Percentiles rank a stretch among this genome's conserved stretches.
Evolutionary conservation across 2,888 invertebrate genomes (phyloP).

Genomic region (Hirtodrosophila confusa): DNA sequence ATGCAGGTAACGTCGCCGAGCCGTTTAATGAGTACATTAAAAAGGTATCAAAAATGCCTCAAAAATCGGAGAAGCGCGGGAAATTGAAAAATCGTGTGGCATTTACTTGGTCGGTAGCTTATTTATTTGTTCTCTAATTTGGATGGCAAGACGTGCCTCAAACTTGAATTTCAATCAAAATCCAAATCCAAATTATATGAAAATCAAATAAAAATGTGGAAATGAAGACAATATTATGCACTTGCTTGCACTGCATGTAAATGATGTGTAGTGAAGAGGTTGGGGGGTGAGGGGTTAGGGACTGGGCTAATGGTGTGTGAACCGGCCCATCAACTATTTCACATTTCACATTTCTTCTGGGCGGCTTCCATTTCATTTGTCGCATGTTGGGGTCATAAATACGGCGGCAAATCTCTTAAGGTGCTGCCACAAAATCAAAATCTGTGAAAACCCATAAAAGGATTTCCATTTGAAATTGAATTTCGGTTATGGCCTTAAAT

Average conservation of each 20-base stretch:
- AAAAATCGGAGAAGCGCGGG: slow-evolving; percentile 37
- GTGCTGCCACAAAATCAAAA: slow-evolving; percentile 14
- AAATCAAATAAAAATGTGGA: slow-evolving; percentile 70
- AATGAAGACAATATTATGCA: slow-evolving; percentile 40
- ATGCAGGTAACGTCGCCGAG: slow-evolving; percentile 42
- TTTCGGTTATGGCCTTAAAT: slow-evolving; percentile 51
- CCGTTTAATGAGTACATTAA: slow-evolving; percentile 68
- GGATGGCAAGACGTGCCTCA: slow-evolving; percentile 63
- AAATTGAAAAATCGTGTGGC: slow-evolving; percentile 40
- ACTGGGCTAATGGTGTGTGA: slow-evolving; percentile 60
- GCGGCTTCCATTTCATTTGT: slow-evolving; percentile 36
- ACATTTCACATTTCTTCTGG: slow-evolving; percentile 45
- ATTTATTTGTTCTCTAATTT: slow-evolving; percentile 43
- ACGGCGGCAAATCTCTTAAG: slow-evolving; percentile 45
- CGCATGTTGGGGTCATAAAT: slow-evolving; percentile 38
- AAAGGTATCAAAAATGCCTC: slow-evolving; percentile 65
- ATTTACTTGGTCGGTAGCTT: slow-evolving; percentile 6
- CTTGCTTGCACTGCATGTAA: slow-evolving; percentile 51
- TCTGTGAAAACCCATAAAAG: slow-evolving; percentile 45
- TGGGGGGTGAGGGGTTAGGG: neutral
- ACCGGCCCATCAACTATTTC: slow-evolving; percentile 68
- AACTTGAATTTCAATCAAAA: slow-evolving; percentile 76
- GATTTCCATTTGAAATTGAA: slow-evolving; percentile 58
- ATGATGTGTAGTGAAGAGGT: slow-evolving; percentile 20
- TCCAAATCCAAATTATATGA: slow-evolving; percentile 75